Evolutionary conservation across 2,797 vertebrate species (phyloP).

Genomic region (Catamblyrhynchus diadema): DNA sequence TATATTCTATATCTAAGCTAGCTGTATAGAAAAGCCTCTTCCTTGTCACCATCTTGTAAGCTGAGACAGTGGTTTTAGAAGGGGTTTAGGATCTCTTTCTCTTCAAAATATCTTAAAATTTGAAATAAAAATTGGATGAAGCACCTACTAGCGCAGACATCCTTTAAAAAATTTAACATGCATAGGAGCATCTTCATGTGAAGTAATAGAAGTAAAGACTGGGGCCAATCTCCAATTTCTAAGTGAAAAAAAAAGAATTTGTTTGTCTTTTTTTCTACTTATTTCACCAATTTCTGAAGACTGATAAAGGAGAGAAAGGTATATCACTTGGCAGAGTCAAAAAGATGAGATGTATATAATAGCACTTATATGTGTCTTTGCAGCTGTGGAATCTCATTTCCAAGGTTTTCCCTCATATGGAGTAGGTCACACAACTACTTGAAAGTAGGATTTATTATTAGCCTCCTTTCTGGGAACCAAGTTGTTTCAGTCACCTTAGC

Average conservation of each 20-base stretch:
- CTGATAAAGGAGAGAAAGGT: background rate
- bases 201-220: background rate
- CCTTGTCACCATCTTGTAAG: background rate
- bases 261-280: background rate
- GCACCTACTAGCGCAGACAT: background rate
- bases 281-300: background rate
- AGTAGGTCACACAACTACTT: background rate
- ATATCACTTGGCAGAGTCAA: background rate
- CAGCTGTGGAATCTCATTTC: background rate
- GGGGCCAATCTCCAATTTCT: background rate
- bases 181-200: background rate
- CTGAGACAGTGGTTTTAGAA: background rate
- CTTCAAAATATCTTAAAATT: background rate
- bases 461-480: background rate
- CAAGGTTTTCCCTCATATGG: background rate
- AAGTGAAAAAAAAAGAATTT: background rate
- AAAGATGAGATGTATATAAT: background rate
- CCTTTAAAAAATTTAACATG: background rate
- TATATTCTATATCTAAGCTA: background rate
- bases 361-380: background rate
- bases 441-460: background rate
- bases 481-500: background rate
- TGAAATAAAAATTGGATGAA: background rate
- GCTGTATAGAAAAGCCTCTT: background rate
- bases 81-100: background rate